Conservation (phyloP, 2,888 invertebrate genomes). For the Parnassius glacialis region DNA sequence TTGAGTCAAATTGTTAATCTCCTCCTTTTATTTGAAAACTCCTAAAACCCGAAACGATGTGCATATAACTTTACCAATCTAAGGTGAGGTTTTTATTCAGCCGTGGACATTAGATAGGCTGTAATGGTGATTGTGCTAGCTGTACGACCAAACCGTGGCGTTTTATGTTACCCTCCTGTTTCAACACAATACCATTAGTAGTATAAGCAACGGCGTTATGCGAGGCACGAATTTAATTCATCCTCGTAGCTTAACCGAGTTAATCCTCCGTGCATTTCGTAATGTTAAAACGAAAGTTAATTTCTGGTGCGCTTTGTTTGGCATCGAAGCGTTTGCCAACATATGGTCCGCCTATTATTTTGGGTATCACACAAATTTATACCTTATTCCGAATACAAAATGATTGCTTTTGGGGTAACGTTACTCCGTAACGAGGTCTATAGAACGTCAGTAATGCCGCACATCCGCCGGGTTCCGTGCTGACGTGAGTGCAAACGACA, state of each 20-base stretch:
- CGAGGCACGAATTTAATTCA: too few species aligned
- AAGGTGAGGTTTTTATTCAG: too few species aligned
- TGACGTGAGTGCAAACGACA: background rate
- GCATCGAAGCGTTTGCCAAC: constrained; percentile 32
- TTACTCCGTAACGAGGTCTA: background rate
- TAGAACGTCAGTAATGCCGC: constrained; percentile 47
- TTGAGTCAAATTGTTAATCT: too few species aligned
- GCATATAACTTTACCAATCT: too few species aligned
- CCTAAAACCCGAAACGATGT: too few species aligned
- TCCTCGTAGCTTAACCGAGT: background rate
- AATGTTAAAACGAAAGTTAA: constrained; percentile 1
- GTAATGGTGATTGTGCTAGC: too few species aligned
- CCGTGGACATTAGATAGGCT: too few species aligned
- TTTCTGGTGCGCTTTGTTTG: background rate
- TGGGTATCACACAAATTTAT: background rate
- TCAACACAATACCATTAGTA: too few species aligned
- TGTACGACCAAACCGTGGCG: too few species aligned
- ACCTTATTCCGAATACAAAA: background rate
- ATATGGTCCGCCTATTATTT: background rate
- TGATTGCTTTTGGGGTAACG: background rate
- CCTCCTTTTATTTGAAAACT: too few species aligned
- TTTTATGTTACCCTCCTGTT: too few species aligned
- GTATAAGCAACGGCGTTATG: too few species aligned
- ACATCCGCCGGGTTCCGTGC: constrained; percentile 40
- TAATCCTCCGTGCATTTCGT: background rate